Evolutionary conservation across 2,888 invertebrate species (phyloP), one percentile per base, ranked within the genome.

Genomic region (Quadriops clusia): DNA sequence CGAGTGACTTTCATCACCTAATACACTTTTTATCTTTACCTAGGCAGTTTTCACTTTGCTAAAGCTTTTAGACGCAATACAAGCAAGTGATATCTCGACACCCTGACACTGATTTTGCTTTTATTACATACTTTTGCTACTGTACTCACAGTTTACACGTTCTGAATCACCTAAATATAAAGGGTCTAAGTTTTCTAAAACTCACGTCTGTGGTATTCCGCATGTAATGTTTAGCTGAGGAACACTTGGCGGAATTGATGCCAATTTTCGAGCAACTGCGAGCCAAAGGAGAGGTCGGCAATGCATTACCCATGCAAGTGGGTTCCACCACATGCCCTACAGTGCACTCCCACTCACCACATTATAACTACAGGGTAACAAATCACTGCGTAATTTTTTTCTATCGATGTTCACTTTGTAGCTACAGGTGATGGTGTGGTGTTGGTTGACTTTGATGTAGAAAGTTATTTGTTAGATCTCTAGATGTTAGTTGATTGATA

Each of bases 191-290:
- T n/a, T n/a, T n/a, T n/a, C n/a, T n/a, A n/a, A n/a, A n/a, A n/a
- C n/a, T n/a, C n/a, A n/a, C n/a, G n/a, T n/a, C 32, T 31, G 32
- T 35, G 35, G 30, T 32, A 33, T 33, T 36, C 27, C 33, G 33
- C 36, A 30, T 36, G 36, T 36, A 33, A 27, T 35, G 31, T 36
- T 36, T 41, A 89, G 89, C 87, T 68, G 85, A 87, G 72, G 87
- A 87, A 74, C 85, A 89, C 72, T 76, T 90, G 79, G 84, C 78
- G 71, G 86, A 89, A 72, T 74, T 90, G 78, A 86, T 80, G 82
- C 89, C 89, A 60, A 87, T 90, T 69, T 89, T 90, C 76, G 87
- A 89, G 72, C 82, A 82, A 67, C 75, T 89, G 62, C 77, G 89
- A 61, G 84, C 84, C 64, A 81, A 83, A 63, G 85, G 87, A 67